Base-by-base conservation (phyloP, 1,140 invertebrate genomes). In the Wiebesia pumilae region DNA sequence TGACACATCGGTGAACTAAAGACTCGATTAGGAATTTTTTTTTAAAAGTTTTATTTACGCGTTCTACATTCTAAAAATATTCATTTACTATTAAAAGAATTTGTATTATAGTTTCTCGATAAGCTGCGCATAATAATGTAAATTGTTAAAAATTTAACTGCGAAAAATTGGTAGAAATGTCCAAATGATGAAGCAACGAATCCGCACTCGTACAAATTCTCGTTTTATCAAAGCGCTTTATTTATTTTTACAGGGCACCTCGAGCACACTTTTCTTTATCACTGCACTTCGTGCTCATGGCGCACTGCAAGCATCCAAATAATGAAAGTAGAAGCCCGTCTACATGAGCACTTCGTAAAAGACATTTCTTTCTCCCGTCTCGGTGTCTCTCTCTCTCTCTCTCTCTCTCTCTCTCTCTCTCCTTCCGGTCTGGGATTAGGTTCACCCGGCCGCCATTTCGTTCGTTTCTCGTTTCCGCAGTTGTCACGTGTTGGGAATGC, bases 401-500 rank as follows among this genome's bases (percentile, higher is more conserved):
- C 77, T 51, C 54, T n/a, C n/a, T n/a, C n/a, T 24, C 33, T 69
- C n/a, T 58, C 62, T 69, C 43, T 6, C 65, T 33, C 58, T 73
- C 40, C 81, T 83, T 51, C 54, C 35, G 54, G 51, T 80, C 54
- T 51, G 77, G 77, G 77, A 79, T 79, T 79, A 79, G 43, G 47
- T 54, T 54, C 47, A 54, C n/a, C 43, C 47, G 14, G 10, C 3
- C 54, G 30, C 54, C 71, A 38, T 62, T 62, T 80, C 78, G n/a
- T 78, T 78, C 30, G 12, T 33, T 51, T 78, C 47, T 78, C 77
- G 47, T 62, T 62, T 35, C 35, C 35, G 43, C 54, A 58, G 82
- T 40, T 47, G 69, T 78, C 83, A 84, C 83, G 73, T 78, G 83
- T 78, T 84, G 73, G 73, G 24, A 65, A 84, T 78, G 73, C 6